A percentile compares a stretch with the other conserved stretches of the same genome.
Evolutionary conservation across 2,797 vertebrate genomes (phyloP).

Genomic region (Microctenopoma lineatum): DNA sequence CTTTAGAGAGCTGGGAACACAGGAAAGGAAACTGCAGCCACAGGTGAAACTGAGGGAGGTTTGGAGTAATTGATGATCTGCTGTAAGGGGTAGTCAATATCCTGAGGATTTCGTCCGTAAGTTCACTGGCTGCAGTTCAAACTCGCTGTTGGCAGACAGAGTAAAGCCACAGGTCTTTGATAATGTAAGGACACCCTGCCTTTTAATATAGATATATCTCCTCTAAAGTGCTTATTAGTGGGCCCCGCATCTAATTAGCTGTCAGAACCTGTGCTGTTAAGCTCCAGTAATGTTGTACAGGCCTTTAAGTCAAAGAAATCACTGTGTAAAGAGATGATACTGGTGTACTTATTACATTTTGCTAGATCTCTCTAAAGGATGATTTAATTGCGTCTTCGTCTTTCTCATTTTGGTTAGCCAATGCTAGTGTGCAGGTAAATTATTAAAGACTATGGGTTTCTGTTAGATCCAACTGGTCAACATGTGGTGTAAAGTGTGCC

Average conservation of each 20-base stretch:
- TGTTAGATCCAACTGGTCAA: constrained; percentile 2
- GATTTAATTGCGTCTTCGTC: constrained; percentile 8
- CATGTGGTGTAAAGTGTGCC: neutral
- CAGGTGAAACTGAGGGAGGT: constrained; percentile 24
- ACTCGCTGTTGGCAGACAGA: constrained; percentile 26
- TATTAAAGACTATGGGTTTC: constrained; percentile 21
- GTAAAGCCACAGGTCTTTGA: constrained; percentile 33
- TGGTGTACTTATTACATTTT: constrained; percentile 50
- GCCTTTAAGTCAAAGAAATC: constrained; percentile 41
- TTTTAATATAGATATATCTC: constrained; percentile 59
- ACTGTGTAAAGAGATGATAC: constrained; percentile 41
- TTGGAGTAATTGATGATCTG: constrained; percentile 59
- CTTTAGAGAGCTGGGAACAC: constrained; percentile 30
- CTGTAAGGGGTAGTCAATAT: constrained; percentile 55
- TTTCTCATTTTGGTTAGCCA: constrained; percentile 21
- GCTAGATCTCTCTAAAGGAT: constrained; percentile 24
- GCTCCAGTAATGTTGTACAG: constrained; percentile 50
- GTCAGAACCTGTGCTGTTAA: constrained; percentile 58
- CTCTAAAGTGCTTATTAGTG: constrained; percentile 63
- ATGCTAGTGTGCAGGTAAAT: constrained; percentile 24
- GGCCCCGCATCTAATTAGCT: constrained; percentile 57
- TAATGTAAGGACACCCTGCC: constrained; percentile 40
- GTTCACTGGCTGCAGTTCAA: constrained; percentile 46
- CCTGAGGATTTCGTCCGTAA: constrained; percentile 43
- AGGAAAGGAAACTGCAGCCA: constrained; percentile 37